Conservation (phyloP, 2,113 vertebrate genomes). For the Sylvia atricapilla region DNA sequence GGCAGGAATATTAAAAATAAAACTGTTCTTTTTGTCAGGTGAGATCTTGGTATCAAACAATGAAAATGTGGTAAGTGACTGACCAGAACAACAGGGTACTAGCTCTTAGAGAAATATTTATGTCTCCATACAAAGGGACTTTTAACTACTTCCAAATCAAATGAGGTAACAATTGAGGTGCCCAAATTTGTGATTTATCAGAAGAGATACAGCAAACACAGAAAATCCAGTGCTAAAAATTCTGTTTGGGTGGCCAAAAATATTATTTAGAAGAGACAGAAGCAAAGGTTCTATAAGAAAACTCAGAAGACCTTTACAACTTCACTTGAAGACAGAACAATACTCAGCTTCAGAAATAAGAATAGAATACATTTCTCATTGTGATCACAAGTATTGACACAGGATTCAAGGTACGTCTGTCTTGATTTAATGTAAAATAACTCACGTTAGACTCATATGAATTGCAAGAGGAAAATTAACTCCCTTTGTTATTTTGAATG, state of each 20-base stretch:
- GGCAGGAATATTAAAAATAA: conserved; percentile 15
- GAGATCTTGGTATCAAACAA: background rate
- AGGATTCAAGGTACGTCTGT: background rate
- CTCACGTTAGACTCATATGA: background rate
- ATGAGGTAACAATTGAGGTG: background rate
- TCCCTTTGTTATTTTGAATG: background rate
- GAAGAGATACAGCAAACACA: background rate
- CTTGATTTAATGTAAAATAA: background rate
- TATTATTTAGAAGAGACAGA: background rate
- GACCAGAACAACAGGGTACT: background rate
- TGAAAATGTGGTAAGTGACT: background rate
- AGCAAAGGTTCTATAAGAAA: background rate
- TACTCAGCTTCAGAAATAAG: background rate
- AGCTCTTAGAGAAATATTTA: background rate
- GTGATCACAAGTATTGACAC: background rate
- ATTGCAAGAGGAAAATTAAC: background rate
- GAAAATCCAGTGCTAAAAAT: background rate
- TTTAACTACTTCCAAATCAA: background rate
- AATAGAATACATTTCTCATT: background rate
- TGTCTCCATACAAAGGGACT: background rate
- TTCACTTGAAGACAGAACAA: background rate
- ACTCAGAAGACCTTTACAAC: background rate
- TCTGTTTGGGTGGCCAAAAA: background rate
- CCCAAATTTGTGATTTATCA: background rate
- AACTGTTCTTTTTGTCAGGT: background rate